Base-by-base conservation (phyloP, 2,113 vertebrate genomes). In the Gobio gobio region DNA sequence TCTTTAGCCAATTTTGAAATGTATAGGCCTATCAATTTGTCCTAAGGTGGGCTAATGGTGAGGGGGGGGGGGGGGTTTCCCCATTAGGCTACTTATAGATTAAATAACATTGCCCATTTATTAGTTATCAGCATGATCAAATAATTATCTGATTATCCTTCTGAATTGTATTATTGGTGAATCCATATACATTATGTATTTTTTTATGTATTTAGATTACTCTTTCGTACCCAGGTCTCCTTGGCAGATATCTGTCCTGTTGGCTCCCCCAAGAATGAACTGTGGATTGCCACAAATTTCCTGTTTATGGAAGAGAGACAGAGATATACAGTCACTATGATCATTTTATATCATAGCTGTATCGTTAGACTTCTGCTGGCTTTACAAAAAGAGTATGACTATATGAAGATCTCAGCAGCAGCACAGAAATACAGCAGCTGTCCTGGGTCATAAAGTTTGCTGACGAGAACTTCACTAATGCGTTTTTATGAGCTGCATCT, bases 211-310 rank as follows among this genome's bases (percentile, higher is more conserved):
- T 73, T 45, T 18, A 56, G 18, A 56, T 49, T 14, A 47, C 22
- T 13, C 26, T 33, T 45, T 72, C 89, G 90, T 96, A 98, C 98
- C 98, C 92, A 99, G 91, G 91, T 98, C 96, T 95, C 98, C 98
- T 93, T 99, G 98, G 89, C 98, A 99, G 93, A 99, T 99, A 90
- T 99, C 98, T 77, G 96, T 99, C 91, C 98, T 96, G 85, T 96
- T 97, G 90, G 98, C 98, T 92, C 97, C 97, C 16, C 96, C 97
- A 0, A 99, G 89, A 83, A 99, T 99, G 93, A 99, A 99, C 74
- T 98, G 91, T 24, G 98, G 98, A 89, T 98, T 97, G 86, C 97
- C 94, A 86, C 97, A 98, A 82, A 99, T 97, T 94, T 99, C 97
- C 98, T 99, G 93, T 87, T 47, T 74, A 8, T 10, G 24, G 84